Percentiles rank a stretch among this genome's conserved stretches.
Conservation (phyloP, 2,797 vertebrate genomes). For the Menidia menidia region DNA sequence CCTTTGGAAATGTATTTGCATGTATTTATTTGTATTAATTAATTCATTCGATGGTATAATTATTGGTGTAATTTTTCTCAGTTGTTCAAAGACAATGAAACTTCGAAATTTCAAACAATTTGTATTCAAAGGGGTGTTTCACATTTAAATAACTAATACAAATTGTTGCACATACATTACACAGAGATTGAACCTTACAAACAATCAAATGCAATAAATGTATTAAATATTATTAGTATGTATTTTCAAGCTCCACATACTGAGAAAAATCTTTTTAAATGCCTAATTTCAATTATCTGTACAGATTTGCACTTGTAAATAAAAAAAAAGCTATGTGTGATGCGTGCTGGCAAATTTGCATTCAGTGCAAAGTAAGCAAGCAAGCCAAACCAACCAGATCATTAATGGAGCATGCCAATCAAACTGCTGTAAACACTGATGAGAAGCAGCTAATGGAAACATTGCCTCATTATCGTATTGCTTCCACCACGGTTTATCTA, state of each 20-base stretch:
- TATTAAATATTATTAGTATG: neutral
- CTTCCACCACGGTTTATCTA: constrained; percentile 39
- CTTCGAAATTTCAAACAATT: no score
- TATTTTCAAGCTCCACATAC: constrained; percentile 7
- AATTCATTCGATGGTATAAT: no score
- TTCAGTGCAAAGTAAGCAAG: constrained; percentile 43
- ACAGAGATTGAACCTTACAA: neutral
- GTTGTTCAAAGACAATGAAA: no score
- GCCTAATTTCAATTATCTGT: neutral
- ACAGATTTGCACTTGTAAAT: constrained; percentile 13
- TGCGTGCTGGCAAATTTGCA: constrained; percentile 34
- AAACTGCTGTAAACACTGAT: constrained; percentile 44
- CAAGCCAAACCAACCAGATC: constrained; percentile 55
- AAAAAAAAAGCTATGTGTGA: constrained; percentile 36
- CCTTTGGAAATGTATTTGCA: no score
- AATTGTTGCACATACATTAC: neutral
- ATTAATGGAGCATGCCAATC: constrained; percentile 52
- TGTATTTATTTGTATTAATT: no score
- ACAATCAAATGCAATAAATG: neutral
- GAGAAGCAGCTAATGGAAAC: constrained; percentile 52
- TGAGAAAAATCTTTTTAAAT: constrained; percentile 19
- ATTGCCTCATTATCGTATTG: constrained; percentile 43
- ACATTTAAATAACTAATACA: neutral
- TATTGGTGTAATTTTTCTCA: no score
- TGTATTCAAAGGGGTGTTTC: neutral